Evolutionary conservation across 2,113 vertebrate species (phyloP).

Genomic region (Anguilla rostrata): DNA sequence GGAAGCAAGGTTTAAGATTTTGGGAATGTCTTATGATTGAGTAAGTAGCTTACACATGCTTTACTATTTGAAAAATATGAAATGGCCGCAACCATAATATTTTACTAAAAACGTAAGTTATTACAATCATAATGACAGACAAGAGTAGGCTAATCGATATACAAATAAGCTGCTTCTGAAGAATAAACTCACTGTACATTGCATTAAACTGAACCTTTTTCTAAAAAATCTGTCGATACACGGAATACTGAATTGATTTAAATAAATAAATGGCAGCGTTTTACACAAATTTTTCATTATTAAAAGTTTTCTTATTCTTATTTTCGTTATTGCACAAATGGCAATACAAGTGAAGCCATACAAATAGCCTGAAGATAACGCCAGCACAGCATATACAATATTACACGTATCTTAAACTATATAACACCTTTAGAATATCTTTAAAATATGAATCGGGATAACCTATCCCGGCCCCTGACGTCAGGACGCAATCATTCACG

Average conservation of each 20-base stretch:
- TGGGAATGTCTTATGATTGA: neutral
- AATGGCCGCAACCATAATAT: neutral
- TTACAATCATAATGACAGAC: neutral
- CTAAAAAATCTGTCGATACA: too few species aligned
- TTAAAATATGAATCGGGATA: constrained; percentile 39
- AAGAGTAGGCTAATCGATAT: neutral
- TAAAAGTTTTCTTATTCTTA: neutral
- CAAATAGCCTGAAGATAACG: neutral
- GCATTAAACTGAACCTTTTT: neutral
- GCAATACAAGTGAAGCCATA: neutral
- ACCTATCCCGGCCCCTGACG: constrained; percentile 61
- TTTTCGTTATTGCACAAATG: neutral
- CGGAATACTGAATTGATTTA: too few species aligned
- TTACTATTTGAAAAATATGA: neutral
- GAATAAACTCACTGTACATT: neutral
- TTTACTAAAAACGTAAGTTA: neutral
- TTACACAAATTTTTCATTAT: neutral
- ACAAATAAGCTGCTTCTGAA: neutral
- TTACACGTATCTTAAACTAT: constrained; percentile 16
- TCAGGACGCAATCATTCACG: constrained; percentile 65
- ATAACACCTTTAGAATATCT: constrained; percentile 30
- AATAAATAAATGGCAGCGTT: too few species aligned
- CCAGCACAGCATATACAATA: constrained; percentile 1
- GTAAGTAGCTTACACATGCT: neutral
- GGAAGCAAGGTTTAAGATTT: neutral